Evolutionary conservation across 2,888 invertebrate genomes (phyloP), one percentile per base, ranked within the genome.

Genomic region (Noctua comes): DNA sequence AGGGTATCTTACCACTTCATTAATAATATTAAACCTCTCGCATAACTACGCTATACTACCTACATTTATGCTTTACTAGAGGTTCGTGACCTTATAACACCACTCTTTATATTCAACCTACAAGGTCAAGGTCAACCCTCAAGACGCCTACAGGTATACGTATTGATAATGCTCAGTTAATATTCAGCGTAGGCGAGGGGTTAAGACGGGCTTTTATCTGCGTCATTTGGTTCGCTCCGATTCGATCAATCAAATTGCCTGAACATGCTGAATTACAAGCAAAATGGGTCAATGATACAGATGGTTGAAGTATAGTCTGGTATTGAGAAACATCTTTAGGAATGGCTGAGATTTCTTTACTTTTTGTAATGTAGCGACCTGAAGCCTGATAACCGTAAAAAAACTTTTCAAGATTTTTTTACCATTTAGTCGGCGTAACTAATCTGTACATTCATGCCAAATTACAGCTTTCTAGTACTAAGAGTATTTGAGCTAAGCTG

Each of bases 231-330:
- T 69, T 74, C 54, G 40, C 31, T 75, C 18, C 40, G 64, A 79
- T 65, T 24, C 73, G 69, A 76, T 86, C 78, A 82, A 82, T 87
- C 73, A 78, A 80, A 76, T 78, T 74, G 40, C n/a, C 16, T 79
- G 46, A 74, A 69, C 7, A 40, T 46, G 57, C 43, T 71, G 75
- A 68, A 81, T 74, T 85, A 75, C 73, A 71, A 62, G 62, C 40
- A 54, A 59, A 82, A 70, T 73, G 57, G 69, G 16, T 70, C 48
- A 48, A 48, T 13, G 54, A 65, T 65, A 76, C 48, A 69, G 13
- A 57, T 57, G 24, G 21, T 24, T 31, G 11, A 13, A 40, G 51
- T 54, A n/a, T 43, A 43, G 24, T 16, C 54, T 77, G 0, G 18
- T 59, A 57, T 62, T 74, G 36, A 59, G 13, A 74, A 18, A 62